Conservation (phyloP, 2,113 vertebrate genomes). For the Pseudolaguvia tuberculata region DNA sequence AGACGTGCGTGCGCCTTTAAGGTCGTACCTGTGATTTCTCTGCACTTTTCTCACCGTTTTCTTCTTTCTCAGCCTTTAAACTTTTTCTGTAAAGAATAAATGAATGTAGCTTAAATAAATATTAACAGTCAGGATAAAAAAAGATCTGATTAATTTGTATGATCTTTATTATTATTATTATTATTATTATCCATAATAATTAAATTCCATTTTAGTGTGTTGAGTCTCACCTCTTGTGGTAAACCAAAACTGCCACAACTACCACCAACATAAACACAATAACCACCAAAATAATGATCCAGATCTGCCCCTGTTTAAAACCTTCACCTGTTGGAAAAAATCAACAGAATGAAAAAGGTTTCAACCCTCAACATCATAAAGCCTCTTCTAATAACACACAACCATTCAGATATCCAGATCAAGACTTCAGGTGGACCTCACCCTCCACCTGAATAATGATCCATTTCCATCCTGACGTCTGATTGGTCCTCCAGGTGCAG, state of each 20-base stretch:
- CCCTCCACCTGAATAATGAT: neutral
- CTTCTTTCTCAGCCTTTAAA: neutral
- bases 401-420: neutral
- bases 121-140: neutral
- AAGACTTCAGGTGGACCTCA: neutral
- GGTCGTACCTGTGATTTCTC: conserved; percentile 13
- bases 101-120: too few relatives aligned
- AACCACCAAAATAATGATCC: neutral
- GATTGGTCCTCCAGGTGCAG: neutral
- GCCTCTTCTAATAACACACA: neutral
- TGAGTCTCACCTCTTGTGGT: neutral
- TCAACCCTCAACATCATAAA: too few relatives aligned
- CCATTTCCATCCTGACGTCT: neutral
- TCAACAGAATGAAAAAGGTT: neutral
- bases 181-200: neutral
- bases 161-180: too few relatives aligned
- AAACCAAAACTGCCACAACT: neutral
- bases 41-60: neutral
- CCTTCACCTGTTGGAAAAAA: neutral
- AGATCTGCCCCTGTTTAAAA: neutral
- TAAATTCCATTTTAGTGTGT: neutral
- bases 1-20: neutral
- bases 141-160: too few relatives aligned
- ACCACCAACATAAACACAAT: neutral
- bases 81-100: conserved; percentile 1